phyloP scores from a whole-genome alignment of 2,113 vertebrate genomes.

The Gallinago jamesoni region DNA sequence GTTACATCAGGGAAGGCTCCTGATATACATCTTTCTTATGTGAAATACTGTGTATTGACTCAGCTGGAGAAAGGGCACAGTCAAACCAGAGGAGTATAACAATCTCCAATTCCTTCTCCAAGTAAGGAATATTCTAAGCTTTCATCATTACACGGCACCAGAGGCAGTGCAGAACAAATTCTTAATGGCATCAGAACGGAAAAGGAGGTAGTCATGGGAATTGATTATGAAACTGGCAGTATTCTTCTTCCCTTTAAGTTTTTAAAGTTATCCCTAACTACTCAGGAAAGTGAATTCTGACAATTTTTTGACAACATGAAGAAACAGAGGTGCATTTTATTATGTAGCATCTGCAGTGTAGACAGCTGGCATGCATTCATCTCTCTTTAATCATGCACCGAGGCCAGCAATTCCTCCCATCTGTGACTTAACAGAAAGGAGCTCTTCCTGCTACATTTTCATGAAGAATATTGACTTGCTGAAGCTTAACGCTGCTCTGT shows the following conservation, averaged over 20 bases:
- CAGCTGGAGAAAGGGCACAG: background rate
- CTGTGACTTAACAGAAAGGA: background rate
- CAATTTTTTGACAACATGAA: background rate
- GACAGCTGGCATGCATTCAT: background rate
- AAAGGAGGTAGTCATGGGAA: background rate
- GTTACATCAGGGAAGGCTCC: background rate
- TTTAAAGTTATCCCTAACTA: background rate
- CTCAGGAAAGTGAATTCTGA: background rate
- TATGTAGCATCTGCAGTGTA: background rate
- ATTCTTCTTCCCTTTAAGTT: background rate
- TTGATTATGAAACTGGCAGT: background rate
- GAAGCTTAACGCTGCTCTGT: background rate
- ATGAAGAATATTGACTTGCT: background rate
- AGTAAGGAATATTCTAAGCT: background rate
- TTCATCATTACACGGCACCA: background rate
- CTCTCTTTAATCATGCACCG: background rate
- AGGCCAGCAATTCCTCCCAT: background rate
- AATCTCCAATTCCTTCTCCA: background rate
- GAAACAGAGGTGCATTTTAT: background rate
- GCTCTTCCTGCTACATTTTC: background rate
- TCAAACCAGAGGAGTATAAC: background rate
- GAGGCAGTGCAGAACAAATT: background rate
- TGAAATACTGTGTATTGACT: background rate
- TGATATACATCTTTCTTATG: background rate
- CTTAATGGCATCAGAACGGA: background rate